These are phyloP conservation scores for Astyanax mexicanus DNA, from an alignment of 2,797 vertebrate species.

Conservation along the genomic window DNA sequence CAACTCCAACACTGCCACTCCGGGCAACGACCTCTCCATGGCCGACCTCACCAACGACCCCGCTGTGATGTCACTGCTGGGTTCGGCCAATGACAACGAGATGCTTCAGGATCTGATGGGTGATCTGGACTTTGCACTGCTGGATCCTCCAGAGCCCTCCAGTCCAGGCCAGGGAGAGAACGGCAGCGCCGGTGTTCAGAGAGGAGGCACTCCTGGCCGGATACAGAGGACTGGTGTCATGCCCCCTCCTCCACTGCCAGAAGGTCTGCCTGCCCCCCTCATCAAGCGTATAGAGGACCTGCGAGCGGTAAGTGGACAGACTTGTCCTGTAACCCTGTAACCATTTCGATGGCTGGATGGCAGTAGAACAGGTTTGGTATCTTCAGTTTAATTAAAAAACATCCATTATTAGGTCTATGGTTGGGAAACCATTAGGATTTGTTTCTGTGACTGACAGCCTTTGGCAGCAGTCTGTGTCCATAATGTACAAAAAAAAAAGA, in stretches of 20 bases:
- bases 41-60: slow-evolving; percentile 80
- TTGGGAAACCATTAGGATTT: no score
- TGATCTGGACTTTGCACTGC: slow-evolving; percentile 91
- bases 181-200: slow-evolving; percentile 66
- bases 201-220: slow-evolving; percentile 38
- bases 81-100: slow-evolving; percentile 87
- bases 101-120: slow-evolving; percentile 94
- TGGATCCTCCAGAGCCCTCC: slow-evolving; percentile 90
- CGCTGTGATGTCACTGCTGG: slow-evolving; percentile 91
- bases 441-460: no score
- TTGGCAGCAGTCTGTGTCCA: no score
- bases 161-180: slow-evolving; percentile 86
- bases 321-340: background rate
- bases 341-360: background rate
- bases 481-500: no score
- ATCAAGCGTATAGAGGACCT: slow-evolving; percentile 93
- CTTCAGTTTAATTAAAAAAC: background rate
- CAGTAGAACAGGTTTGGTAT: no score
- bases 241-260: slow-evolving; percentile 86
- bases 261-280: slow-evolving; percentile 86
- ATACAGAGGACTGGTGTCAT: slow-evolving; percentile 74
- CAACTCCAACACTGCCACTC: slow-evolving; percentile 73
- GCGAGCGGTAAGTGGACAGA: slow-evolving; percentile 78
- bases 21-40: slow-evolving; percentile 67
- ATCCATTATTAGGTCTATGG: no score